Conservation (phyloP, 2,888 invertebrate species). For the Brachyptera risi region DNA sequence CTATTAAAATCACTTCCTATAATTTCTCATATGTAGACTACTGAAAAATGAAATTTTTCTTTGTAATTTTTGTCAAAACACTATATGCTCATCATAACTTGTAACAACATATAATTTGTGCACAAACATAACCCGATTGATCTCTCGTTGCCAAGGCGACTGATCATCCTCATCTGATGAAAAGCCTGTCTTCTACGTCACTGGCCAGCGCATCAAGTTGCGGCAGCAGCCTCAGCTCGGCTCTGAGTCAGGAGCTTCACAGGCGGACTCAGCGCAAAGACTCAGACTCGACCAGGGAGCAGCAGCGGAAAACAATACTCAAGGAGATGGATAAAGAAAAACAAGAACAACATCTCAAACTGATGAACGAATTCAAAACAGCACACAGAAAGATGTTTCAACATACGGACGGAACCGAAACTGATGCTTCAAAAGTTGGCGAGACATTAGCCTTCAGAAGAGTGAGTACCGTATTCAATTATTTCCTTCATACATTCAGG, state of each 20-base stretch:
- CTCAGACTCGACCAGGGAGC: conserved; percentile 43
- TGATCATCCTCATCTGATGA: conserved; percentile 39
- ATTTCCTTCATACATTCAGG: too few relatives aligned
- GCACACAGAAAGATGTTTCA: conserved; percentile 82
- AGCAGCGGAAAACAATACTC: conserved; percentile 44
- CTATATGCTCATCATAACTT: too few relatives aligned
- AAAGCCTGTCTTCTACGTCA: conserved; percentile 44
- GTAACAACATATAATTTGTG: too few relatives aligned
- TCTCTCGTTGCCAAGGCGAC: too few relatives aligned
- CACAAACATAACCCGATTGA: too few relatives aligned
- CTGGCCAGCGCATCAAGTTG: conserved; percentile 42
- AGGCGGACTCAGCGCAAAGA: conserved; percentile 39
- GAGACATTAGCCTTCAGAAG: too few relatives aligned
- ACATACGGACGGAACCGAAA: background rate
- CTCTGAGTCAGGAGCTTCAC: conserved; percentile 65
- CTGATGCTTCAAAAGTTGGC: too few relatives aligned
- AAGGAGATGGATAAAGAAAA: conserved; percentile 56
- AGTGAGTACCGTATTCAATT: too few relatives aligned
- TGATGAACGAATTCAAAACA: conserved; percentile 87
- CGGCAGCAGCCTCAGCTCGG: conserved; percentile 58
- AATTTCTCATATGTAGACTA: too few relatives aligned
- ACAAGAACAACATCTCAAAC: conserved; percentile 63
- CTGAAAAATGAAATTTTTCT: too few relatives aligned
- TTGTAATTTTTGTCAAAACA: too few relatives aligned
- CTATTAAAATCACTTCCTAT: too few relatives aligned